Base-by-base conservation (phyloP, 2,888 invertebrate species). In the Aphodius sticticus region DNA sequence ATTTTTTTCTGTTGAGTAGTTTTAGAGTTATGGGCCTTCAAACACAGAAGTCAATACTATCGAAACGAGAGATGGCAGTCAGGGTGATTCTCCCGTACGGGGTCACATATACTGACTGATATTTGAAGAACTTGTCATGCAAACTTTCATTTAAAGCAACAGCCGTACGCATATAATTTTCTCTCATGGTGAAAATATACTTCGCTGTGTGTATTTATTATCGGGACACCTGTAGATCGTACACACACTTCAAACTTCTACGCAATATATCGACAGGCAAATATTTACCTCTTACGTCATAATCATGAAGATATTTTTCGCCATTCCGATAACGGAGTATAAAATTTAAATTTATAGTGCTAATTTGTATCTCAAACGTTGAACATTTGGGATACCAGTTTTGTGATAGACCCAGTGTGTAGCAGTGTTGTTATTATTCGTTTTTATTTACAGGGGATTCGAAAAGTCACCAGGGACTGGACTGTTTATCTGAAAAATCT, bases 401-500 rank as follows among this genome's bases (percentile, higher is more conserved):
- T 12, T 53, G 3, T 53, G 12, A 1, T 2, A 53, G 53, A 3
- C 26, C 26, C 26, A 3, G 26, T 26, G 1, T 1, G 26, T 26
- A 26, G 26, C 26, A 26, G 26, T 26, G 26, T 26, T 26, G 26
- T 26, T 26, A 26, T 26, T 26, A 26, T 53, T 6, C 53, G n/a
- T 77, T 76, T 79, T 16, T 70, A 26, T 79, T 81, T 80, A 16
- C 79, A 83, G 82, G 81, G 69, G 82, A 81, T 77, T 77, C 81
- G 16, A 79, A 72, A 69, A 53, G 75, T 35, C 69, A 77, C 35
- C 79, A 79, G 35, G 70, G 37, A 53, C 80, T 78, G 76, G 82
- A 81, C 35, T 77, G 80, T 71, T 79, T 78, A 37, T 82, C 82
- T 53, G 81, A 84, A 81, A 81, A 80, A 75, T 84, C 84, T 15